Evolutionary conservation across 2,113 vertebrate species (phyloP).

Genomic region (Egretta garzetta): DNA sequence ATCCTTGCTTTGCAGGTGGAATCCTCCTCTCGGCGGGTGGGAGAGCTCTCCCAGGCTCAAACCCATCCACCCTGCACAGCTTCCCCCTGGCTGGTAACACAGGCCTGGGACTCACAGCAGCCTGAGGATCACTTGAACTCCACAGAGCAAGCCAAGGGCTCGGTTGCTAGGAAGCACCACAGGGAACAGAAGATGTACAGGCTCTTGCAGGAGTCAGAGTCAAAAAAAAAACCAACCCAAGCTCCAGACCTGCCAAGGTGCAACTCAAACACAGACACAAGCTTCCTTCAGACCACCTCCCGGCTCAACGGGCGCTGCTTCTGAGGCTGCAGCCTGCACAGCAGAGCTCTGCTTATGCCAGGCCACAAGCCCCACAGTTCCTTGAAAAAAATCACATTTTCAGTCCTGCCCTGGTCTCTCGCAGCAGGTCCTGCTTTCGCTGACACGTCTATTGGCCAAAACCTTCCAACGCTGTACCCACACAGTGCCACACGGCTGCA

Average conservation of each 20-base stretch:
- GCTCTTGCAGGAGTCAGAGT: not conserved
- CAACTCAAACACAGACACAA: not conserved
- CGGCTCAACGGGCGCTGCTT: fast-evolving
- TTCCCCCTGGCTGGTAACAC: not conserved
- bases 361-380: not conserved
- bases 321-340: not conserved
- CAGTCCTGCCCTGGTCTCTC: not conserved
- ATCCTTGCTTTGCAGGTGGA: not conserved
- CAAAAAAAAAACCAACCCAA: not conserved
- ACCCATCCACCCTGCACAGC: fast-evolving
- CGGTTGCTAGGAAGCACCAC: not conserved
- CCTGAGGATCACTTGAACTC: not conserved
- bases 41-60: not conserved
- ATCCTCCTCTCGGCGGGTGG: not conserved
- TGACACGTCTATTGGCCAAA: not conserved
- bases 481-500: fast-evolving
- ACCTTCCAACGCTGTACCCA: not conserved
- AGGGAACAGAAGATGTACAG: not conserved
- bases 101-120: not conserved
- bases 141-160: not conserved
- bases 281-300: not conserved
- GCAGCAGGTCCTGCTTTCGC: not conserved
- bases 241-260: not conserved
- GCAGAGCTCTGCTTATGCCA: not conserved
- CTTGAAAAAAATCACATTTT: not conserved